phyloP scores from a whole-genome alignment of 2,797 vertebrate species.

The Epinephelus awoara region DNA sequence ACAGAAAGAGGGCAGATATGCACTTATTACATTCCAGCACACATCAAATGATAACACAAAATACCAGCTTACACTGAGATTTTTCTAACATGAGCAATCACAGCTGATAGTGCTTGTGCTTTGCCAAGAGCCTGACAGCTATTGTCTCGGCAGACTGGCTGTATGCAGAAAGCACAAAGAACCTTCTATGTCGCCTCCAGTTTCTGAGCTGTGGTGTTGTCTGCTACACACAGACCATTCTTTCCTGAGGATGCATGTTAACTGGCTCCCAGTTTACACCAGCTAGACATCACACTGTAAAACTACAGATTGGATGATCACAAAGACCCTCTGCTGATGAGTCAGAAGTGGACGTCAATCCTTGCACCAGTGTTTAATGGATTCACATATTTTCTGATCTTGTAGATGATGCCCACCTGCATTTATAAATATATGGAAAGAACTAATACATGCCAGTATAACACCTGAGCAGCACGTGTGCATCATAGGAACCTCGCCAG shows the following conservation, averaged over 20 bases:
- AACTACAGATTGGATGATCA: neutral
- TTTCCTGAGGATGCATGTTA: neutral
- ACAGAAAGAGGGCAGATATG: slow-evolving; percentile 26
- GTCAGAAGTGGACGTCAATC: neutral
- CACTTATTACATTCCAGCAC: slow-evolving; percentile 35
- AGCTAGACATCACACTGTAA: neutral
- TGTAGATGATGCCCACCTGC: neutral
- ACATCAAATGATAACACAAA: slow-evolving; percentile 42
- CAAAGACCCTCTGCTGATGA: neutral
- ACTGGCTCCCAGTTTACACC: slow-evolving; percentile 1
- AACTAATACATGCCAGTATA: neutral
- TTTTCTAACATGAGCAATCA: slow-evolving; percentile 16
- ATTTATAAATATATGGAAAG: neutral
- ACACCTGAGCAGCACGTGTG: no score
- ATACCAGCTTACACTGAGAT: neutral
- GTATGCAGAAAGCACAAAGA: slow-evolving; percentile 41
- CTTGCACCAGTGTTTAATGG: neutral
- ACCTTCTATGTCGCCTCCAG: slow-evolving; percentile 7
- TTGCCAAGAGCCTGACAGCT: neutral
- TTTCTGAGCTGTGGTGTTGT: slow-evolving; percentile 15
- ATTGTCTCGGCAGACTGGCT: neutral
- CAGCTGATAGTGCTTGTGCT: neutral
- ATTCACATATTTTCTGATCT: neutral
- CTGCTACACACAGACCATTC: slow-evolving; percentile 20
- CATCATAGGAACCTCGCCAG: no score